These are phyloP conservation scores for Lasiurus cinereus DNA, from an alignment of 2,113 vertebrate genomes.

Conservation along the genomic window DNA sequence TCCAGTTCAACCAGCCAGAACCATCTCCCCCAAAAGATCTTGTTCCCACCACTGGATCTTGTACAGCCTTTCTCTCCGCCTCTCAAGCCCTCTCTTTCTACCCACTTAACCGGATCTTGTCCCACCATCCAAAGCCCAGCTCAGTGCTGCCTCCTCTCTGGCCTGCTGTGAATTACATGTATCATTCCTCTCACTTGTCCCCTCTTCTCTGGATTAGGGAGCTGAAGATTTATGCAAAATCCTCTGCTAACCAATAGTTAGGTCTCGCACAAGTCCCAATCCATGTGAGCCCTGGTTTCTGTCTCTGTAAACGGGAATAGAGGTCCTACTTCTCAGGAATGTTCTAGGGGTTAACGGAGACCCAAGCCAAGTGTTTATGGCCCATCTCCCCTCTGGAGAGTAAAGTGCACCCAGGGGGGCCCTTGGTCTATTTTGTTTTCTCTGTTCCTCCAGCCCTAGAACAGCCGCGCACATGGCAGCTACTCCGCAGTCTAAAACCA, in stretches of 20 bases:
- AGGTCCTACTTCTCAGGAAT: background rate
- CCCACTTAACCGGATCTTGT: background rate
- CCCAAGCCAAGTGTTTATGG: background rate
- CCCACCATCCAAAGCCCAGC: background rate
- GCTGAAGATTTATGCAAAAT: background rate
- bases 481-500: constrained; percentile 20
- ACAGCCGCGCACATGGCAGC: background rate
- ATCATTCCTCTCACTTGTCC: background rate
- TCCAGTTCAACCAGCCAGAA: background rate
- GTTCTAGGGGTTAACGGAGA: background rate
- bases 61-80: background rate
- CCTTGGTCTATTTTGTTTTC: background rate
- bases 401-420: background rate
- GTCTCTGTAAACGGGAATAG: background rate
- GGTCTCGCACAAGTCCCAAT: background rate
- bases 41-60: background rate
- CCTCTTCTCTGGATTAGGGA: background rate
- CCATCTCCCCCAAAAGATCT: background rate
- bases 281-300: background rate
- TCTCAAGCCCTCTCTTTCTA: background rate
- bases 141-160: background rate
- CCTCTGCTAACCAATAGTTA: background rate
- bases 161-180: background rate
- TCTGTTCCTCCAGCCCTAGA: background rate
- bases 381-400: background rate